Evolutionary conservation across 2,888 invertebrate species (phyloP), one percentile per base, ranked within the genome.

Genomic region (Agrochola macilenta): DNA sequence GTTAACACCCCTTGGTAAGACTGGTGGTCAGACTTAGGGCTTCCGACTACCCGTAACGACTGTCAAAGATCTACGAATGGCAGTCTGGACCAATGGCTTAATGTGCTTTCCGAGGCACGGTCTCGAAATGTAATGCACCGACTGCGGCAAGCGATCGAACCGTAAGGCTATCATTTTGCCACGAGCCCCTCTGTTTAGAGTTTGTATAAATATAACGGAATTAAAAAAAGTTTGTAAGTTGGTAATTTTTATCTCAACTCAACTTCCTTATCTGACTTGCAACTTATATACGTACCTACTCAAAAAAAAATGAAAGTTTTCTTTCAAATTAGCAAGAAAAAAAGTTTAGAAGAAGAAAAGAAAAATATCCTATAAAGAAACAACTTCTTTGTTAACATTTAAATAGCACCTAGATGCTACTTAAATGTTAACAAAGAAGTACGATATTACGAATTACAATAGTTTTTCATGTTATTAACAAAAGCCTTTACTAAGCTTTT

Each of bases 311-410:
- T 7, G 0, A 5, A 61, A 12, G 17, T 17, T 26, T 26, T 23
- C 9, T 49, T n/a, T 35, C 1, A 46, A 46, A 58, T 20, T 49
- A 46, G 7, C 9, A 54, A 2, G 52, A 43, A 26, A 12, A n/a
- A 30, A 20, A 49, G 2, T 49, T 0, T 4, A 30, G 20, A 66
- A 14, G 20, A 46, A 14, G 46, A 68, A 68, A 23, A 60, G 0
- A 20, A 26, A 46, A 57, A 46, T 52, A 1, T 17, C 3, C 4
- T 35, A 4, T 11, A 39, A 11, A 49, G 14, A 46, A 46, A 68
- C 68, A 11, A n/a, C 20, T 68, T 57, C 61, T 69, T 69, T 69
- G 26, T 64, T 49, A 78, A 57, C 49, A 69, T 58, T 78, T 49
- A 78, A 78, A 64, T 69, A n/a, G 26, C 23, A 14, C 14, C 17